Conservation (phyloP, 2,797 vertebrate genomes). For the Centropyge bicolor region DNA sequence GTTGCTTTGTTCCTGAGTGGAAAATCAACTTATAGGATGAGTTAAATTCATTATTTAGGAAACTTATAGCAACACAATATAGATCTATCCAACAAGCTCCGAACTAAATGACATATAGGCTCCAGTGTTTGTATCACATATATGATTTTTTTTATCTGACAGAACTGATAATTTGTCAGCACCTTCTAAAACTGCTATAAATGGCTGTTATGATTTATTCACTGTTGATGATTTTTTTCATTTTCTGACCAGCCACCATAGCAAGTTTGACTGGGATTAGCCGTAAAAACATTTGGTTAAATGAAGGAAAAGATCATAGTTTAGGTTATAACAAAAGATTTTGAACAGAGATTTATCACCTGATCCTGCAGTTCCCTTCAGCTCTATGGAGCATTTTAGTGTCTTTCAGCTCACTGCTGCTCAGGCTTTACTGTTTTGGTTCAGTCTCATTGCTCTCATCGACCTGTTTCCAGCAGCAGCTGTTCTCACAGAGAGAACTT, state of each 20-base stretch:
- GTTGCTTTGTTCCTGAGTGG: not conserved
- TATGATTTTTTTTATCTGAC: not conserved
- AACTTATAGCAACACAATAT: not conserved
- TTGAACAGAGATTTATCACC: not conserved
- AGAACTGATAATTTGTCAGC: not conserved
- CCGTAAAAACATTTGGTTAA: not conserved
- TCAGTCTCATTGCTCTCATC: constrained; percentile 10
- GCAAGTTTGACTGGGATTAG: not conserved
- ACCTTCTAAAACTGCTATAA: too few relatives aligned
- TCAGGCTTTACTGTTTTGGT: constrained; percentile 7
- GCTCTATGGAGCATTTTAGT: too few relatives aligned
- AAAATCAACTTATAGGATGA: not conserved
- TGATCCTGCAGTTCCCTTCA: too few relatives aligned
- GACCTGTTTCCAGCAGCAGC: constrained; percentile 17
- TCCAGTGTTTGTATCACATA: not conserved
- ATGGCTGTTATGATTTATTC: too few relatives aligned
- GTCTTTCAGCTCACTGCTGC: not conserved
- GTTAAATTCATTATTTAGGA: not conserved
- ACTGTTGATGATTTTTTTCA: too few relatives aligned
- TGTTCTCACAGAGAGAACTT: constrained; percentile 2
- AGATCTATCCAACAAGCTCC: not conserved
- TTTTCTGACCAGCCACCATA: too few relatives aligned
- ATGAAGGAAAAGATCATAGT: not conserved
- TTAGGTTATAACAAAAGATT: not conserved
- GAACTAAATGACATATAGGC: not conserved